Evolutionary conservation across 37 sponge, comb jelly and placozoan species (phyloP).

Genomic region (Agelas oroides): DNA sequence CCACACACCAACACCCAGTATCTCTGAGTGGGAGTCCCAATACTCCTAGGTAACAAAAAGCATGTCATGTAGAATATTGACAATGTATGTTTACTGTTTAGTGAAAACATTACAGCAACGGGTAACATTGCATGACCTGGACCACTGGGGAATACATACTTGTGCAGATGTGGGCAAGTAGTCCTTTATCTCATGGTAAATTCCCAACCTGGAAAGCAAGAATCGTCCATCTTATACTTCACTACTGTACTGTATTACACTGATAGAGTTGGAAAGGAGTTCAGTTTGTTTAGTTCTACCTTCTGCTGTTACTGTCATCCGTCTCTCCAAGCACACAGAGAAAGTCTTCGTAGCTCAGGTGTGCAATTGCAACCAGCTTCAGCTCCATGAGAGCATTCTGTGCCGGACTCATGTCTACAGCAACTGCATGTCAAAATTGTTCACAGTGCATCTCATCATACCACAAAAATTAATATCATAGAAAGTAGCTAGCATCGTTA

Average conservation of each 20-base stretch:
- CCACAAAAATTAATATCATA: neutral
- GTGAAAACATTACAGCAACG: too few species aligned
- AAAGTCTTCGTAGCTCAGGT: slow-evolving; percentile 40
- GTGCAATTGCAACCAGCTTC: slow-evolving; percentile 59
- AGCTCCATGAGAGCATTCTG: slow-evolving; percentile 68
- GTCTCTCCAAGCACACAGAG: slow-evolving; percentile 46
- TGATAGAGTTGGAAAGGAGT: too few species aligned
- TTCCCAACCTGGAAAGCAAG: slow-evolving; percentile 1
- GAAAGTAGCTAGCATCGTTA: neutral
- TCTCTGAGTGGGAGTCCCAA: slow-evolving; percentile 38
- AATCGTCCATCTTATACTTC: too few species aligned
- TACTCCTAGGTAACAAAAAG: slow-evolving; percentile 47
- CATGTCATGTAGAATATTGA: too few species aligned
- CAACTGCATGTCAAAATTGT: slow-evolving; percentile 19
- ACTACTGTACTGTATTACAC: too few species aligned
- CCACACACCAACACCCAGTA: slow-evolving; percentile 24
- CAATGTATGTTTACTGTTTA: too few species aligned
- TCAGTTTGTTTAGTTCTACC: too few species aligned
- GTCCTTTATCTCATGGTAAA: slow-evolving; percentile 28
- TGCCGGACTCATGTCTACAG: slow-evolving; percentile 70
- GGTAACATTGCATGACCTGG: too few species aligned
- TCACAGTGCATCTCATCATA: too few species aligned
- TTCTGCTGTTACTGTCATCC: neutral
- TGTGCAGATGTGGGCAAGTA: slow-evolving; percentile 35
- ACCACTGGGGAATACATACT: neutral